Evolutionary conservation across 2,797 vertebrate species (phyloP).

Genomic region (Semaprochilodus insignis): DNA sequence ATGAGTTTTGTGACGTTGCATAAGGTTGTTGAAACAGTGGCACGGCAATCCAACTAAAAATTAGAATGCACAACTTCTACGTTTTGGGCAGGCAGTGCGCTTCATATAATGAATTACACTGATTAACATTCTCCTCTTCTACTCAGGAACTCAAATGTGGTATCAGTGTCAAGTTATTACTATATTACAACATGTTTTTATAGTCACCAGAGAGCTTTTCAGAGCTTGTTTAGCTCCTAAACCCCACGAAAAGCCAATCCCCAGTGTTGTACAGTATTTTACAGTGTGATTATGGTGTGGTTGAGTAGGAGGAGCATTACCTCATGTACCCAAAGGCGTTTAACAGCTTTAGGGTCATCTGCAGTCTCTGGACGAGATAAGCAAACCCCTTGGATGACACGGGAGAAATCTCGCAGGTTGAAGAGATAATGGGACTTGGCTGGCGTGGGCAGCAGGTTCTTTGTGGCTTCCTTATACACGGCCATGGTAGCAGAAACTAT

Average conservation of each 20-base stretch:
- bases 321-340: slow-evolving; percentile 93
- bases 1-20: too few species aligned
- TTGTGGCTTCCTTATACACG: slow-evolving; percentile 88
- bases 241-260: background rate
- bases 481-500: slow-evolving; percentile 84
- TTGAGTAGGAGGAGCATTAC: slow-evolving; percentile 64
- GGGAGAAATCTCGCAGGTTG: slow-evolving; percentile 90
- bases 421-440: slow-evolving; percentile 94
- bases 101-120: too few species aligned
- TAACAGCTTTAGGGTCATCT: slow-evolving; percentile 79
- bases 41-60: too few species aligned
- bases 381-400: slow-evolving; percentile 92
- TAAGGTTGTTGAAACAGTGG: too few species aligned
- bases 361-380: slow-evolving; percentile 87
- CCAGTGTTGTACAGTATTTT: background rate
- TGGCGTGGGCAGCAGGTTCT: slow-evolving; percentile 89
- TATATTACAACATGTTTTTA: background rate
- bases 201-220: background rate
- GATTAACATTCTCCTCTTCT: too few species aligned
- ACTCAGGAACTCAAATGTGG: too few species aligned
- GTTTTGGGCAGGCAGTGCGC: too few species aligned
- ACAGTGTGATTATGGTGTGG: background rate
- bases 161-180: background rate
- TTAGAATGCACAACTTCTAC: too few species aligned
- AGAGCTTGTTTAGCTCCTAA: background rate